Base-by-base conservation (phyloP, 1,140 invertebrate genomes). In the Drosophila nannoptera region DNA sequence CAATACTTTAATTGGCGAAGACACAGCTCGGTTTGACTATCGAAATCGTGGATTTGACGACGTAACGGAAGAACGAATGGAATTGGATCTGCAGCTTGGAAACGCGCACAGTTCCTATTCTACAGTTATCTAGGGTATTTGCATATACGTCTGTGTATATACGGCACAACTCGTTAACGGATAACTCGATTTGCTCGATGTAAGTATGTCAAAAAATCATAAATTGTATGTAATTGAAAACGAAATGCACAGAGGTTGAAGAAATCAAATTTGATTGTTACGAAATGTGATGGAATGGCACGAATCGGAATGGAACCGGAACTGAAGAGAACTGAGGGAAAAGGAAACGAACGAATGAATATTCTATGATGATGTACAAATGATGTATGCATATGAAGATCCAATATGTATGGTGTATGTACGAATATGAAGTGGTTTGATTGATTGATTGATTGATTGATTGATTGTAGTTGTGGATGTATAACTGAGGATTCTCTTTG, bases 21-120 rank as follows among this genome's bases (percentile, higher is more conserved):
- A 77, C 65, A 67, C 60, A 61, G 58, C 60, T 68, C 58, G 48
- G 77, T 75, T 86, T 86, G 82, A 77, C 68, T 58, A 86, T 86
- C 81, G 81, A 86, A 77, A 75, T 87, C 81, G 74, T 72, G 81
- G 81, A 86, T 86, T 86, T 86, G 81, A 86, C 77, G 77, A 68
- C 69, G 78, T 52, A 83, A 75, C 67, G 67, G 55, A 75, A 77
- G 52, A 82, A 75, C 75, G 63, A 75, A 82, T 66, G 68, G 67
- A 61, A 58, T 65, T 68, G 56, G 53, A 78, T 55, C 58, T 63
- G 36, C 33, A 50, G 46, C 22, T 9, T n/a, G 35, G 45, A 61
- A 77, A 31, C 49, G 32, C 49, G 49, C 49, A 33, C 53, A 59
- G 66, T 66, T 60, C 62, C 59, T 80, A 75, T 69, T 22, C 22